Conservation (phyloP, 2,113 vertebrate species). For the Centropus bengalensis region DNA sequence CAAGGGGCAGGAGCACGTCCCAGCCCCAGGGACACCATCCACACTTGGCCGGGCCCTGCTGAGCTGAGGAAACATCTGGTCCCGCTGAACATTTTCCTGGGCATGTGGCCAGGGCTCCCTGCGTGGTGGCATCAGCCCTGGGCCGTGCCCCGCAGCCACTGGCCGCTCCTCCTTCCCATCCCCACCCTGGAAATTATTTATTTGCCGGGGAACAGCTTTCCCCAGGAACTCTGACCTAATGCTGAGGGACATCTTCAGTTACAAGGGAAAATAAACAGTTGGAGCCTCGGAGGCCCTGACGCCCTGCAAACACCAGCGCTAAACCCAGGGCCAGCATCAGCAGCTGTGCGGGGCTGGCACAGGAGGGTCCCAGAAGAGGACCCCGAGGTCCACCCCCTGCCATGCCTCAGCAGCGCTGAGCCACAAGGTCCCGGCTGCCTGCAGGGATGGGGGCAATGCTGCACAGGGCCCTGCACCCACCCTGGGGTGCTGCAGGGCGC, state of each 20-base stretch:
- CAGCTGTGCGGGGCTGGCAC: rapidly evolving
- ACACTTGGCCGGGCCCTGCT: rapidly evolving
- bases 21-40: neutral
- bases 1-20: neutral
- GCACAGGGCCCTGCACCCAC: rapidly evolving
- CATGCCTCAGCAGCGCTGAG: rapidly evolving
- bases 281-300: neutral
- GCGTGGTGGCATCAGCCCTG: neutral
- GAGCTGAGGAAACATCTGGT: constrained; percentile 29
- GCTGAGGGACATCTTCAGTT: neutral
- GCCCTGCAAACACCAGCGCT: neutral
- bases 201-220: constrained; percentile 20
- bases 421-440: neutral
- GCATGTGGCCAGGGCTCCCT: neutral
- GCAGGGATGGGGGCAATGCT: neutral
- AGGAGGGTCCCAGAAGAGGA: neutral
- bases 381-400: neutral
- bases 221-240: neutral
- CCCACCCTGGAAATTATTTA: neutral
- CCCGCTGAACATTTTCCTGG: neutral
- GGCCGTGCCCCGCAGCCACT: neutral
- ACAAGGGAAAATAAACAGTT: neutral
- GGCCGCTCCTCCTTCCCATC: neutral
- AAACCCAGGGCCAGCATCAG: rapidly evolving
- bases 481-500: neutral